phyloP scores from a whole-genome alignment of 2,113 vertebrate genomes.

The Oreochromis niloticus region DNA sequence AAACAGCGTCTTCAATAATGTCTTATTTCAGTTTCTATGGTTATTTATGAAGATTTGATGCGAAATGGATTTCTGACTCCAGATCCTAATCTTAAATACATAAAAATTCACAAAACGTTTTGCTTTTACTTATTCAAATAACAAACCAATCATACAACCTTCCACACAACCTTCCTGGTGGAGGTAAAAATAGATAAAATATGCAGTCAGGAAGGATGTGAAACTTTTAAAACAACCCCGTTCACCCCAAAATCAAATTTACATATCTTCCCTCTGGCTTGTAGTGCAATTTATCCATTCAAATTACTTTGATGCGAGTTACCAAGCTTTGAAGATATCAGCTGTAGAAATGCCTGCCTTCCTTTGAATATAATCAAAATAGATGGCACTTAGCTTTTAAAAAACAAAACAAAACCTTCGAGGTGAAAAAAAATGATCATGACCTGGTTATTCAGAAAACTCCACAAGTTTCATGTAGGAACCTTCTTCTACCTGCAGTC shows the following conservation, averaged over 20 bases:
- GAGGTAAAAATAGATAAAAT: neutral
- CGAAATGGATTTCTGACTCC: neutral
- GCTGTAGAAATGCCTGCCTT: neutral
- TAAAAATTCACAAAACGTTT: neutral
- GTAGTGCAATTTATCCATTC: neutral
- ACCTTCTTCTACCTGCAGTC: neutral
- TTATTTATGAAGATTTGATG: neutral
- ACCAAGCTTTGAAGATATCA: neutral
- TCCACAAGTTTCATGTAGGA: neutral
- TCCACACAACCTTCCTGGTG: neutral
- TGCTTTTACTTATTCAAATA: neutral
- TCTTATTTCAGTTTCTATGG: neutral
- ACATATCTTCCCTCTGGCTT: neutral
- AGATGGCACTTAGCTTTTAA: neutral
- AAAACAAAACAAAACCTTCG: neutral
- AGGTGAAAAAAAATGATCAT: neutral
- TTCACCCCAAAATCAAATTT: neutral
- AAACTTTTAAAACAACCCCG: neutral
- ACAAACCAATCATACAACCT: neutral
- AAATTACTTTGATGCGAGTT: neutral
- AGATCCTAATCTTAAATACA: neutral
- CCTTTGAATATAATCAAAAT: neutral
- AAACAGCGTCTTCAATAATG: accelerated
- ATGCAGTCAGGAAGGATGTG: neutral
- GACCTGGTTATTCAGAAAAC: neutral